A percentile compares a stretch with the other conserved stretches of the same genome.
These are phyloP conservation scores for Hemiscyllium ocellatum DNA, from an alignment of 2,113 vertebrate species.

Conservation along the genomic window DNA sequence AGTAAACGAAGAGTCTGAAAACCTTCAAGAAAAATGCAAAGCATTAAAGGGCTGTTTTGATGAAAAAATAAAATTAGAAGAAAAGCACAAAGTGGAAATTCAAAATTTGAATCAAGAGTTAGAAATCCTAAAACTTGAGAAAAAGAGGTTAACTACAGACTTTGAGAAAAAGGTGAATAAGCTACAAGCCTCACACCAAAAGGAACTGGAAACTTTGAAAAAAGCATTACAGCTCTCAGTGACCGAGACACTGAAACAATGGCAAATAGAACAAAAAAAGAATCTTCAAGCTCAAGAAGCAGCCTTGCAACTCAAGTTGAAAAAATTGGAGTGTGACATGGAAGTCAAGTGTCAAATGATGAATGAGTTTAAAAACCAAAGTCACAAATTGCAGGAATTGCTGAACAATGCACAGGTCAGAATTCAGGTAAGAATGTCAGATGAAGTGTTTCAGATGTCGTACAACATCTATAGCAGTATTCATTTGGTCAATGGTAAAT, in stretches of 20 bases:
- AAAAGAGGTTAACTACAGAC: conserved; percentile 56
- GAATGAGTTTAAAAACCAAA: conserved; percentile 70
- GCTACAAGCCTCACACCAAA: conserved; percentile 56
- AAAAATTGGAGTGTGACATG: conserved; percentile 73
- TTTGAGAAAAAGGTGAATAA: conserved; percentile 55
- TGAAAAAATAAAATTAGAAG: conserved; percentile 41
- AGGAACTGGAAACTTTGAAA: conserved; percentile 63
- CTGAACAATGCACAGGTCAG: conserved; percentile 16
- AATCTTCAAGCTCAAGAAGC: conserved; percentile 60
- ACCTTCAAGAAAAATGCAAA: conserved; percentile 51
- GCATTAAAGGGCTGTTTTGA: conserved; percentile 42
- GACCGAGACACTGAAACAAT: conserved; percentile 64
- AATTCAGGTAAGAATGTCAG: background rate
- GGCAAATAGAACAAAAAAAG: conserved; percentile 72
- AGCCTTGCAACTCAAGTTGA: conserved; percentile 68
- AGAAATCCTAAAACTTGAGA: conserved; percentile 51
- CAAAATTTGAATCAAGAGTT: conserved; percentile 54
- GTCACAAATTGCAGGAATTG: conserved; percentile 75
- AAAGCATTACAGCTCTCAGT: conserved; percentile 62
- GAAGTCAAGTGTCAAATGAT: conserved; percentile 71
- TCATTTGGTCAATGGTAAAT: background rate
- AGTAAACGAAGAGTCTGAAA: conserved; percentile 54
- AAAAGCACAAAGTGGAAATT: conserved; percentile 42
- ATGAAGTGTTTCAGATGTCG: too few relatives aligned
- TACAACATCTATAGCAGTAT: background rate